These are phyloP conservation scores for Eidolon dupreanum DNA, from an alignment of 2,797 vertebrate species.

Conservation along the genomic window DNA sequence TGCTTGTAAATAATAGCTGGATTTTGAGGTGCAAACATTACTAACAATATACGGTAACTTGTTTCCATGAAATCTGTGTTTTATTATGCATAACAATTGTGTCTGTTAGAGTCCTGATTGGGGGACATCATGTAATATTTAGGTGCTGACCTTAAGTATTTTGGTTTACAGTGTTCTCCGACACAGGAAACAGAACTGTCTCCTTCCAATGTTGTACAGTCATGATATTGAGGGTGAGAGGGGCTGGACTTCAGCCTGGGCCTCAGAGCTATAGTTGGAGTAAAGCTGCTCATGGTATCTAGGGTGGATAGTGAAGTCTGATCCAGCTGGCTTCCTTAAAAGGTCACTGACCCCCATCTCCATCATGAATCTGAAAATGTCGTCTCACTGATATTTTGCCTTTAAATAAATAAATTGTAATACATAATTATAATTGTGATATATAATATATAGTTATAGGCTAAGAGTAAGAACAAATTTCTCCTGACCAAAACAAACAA, in stretches of 20 bases:
- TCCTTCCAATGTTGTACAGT: neutral
- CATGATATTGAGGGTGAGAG: neutral
- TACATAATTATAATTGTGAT: neutral
- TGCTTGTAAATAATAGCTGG: neutral
- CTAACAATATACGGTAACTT: neutral
- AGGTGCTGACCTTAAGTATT: neutral
- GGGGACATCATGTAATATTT: neutral
- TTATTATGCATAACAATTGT: neutral
- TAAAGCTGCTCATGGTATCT: neutral
- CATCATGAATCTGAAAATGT: neutral
- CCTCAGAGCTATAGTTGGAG: neutral
- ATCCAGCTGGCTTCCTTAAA: neutral
- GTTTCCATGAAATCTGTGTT: neutral
- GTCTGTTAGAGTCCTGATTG: neutral
- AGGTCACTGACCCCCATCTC: neutral
- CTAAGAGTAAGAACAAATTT: neutral
- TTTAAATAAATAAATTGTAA: neutral
- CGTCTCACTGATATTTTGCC: neutral
- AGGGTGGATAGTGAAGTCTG: neutral
- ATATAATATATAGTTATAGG: neutral
- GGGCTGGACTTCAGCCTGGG: too few species aligned
- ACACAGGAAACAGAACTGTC: neutral
- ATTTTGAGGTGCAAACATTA: neutral
- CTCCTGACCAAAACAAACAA: neutral
- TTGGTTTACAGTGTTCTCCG: too few species aligned